Conservation (phyloP, 35 echinoderm and acorn worm species). For the Strongylocentrotus purpuratus region DNA sequence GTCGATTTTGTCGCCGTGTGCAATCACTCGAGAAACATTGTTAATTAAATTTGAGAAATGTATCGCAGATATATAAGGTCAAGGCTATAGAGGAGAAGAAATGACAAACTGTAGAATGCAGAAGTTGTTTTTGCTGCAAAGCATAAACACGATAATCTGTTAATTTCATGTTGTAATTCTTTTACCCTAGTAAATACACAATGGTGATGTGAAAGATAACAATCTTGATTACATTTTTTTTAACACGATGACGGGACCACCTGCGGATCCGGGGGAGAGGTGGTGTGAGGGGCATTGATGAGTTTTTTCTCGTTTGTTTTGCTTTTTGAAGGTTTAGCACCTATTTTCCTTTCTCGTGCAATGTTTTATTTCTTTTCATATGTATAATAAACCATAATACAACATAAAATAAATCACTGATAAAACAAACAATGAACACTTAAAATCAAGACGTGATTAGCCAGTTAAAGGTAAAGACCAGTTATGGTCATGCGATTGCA, state of each 20-base stretch:
- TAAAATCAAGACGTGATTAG: too few species aligned
- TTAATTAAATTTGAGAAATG: constrained; percentile 15
- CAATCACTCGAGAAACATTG: neutral
- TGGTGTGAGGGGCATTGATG: too few species aligned
- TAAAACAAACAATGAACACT: neutral
- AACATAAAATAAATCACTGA: too few species aligned
- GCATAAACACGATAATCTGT: neutral
- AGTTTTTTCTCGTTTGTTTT: too few species aligned
- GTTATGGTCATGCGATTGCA: too few species aligned
- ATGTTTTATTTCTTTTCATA: too few species aligned
- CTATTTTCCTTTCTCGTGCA: too few species aligned
- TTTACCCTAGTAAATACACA: neutral
- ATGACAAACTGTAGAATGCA: neutral
- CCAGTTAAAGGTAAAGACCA: too few species aligned
- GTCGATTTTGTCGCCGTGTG: neutral
- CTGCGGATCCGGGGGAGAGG: too few species aligned
- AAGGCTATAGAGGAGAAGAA: neutral
- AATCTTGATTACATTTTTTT: neutral
- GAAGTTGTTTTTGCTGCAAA: neutral
- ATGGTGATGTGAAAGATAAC: neutral
- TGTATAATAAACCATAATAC: too few species aligned
- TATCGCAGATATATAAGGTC: neutral
- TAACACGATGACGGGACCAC: too few species aligned
- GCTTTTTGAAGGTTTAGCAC: too few species aligned
- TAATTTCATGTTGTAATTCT: neutral